These are phyloP conservation scores for Mionectes macconnelli DNA, from an alignment of 2,113 vertebrate genomes.

Conservation along the genomic window DNA sequence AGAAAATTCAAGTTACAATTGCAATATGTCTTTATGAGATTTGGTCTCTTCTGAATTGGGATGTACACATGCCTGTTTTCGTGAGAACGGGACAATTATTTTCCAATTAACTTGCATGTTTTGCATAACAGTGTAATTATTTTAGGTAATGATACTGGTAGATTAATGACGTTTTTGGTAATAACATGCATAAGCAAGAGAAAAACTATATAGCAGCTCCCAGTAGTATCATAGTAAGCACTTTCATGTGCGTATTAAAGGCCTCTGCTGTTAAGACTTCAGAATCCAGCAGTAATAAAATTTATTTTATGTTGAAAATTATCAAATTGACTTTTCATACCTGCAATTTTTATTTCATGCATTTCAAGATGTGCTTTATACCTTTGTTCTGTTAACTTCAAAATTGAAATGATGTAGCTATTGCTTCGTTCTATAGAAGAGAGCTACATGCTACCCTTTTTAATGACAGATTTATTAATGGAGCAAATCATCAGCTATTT, in stretches of 20 bases:
- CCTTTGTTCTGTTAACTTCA: neutral
- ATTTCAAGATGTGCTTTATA: neutral
- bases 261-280: neutral
- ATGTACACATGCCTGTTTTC: neutral
- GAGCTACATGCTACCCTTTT: neutral
- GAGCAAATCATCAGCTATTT: neutral
- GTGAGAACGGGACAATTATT: constrained; percentile 18
- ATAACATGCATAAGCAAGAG: neutral
- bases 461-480: constrained; percentile 17
- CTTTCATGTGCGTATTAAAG: neutral
- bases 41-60: constrained; percentile 59
- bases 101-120: constrained; percentile 57
- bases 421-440: neutral
- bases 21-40: constrained; percentile 57
- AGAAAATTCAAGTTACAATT: constrained; percentile 62
- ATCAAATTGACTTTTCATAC: neutral
- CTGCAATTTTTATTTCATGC: neutral
- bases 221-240: neutral
- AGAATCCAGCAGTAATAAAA: neutral
- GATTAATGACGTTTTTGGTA: constrained; percentile 47
- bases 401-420: neutral
- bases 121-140: constrained; percentile 42
- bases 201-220: neutral
- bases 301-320: neutral
- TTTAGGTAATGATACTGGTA: constrained; percentile 51